Evolutionary conservation across 2,797 vertebrate genomes (phyloP), one percentile per base, ranked within the genome.

Genomic region (Toxotes lorentzi): DNA sequence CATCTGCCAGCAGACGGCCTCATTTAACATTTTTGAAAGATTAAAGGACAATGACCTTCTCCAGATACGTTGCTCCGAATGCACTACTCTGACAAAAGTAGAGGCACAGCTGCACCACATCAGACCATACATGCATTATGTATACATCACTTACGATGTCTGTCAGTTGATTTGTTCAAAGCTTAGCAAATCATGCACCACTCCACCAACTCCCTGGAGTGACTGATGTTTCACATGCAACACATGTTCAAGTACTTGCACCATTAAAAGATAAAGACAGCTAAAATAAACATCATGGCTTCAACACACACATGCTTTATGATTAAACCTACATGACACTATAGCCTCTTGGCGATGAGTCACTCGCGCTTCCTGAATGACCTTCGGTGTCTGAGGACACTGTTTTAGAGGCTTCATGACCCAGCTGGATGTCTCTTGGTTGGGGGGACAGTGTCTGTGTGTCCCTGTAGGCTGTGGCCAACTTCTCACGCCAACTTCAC

Each of bases 341-440:
- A 9, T 35, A 35, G 65, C 65, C 65, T 45, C 16, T 9, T 21
- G 40, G 71, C 2, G 6, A 63, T 62, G 48, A 1, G 5, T 40
- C 59, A 68, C 35, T 62, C 48, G 16, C 34, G 43, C 62, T 38
- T 57, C n/a, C 34, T 60, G 17, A n/a, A n/a, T 30, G 5, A 56
- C 58, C 41, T 66, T 9, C 2, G 1, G 21, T 19, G 41, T 61
- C 50, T 23, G 41, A 45, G 21, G 57, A 32, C 14, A 5, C 43
- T 51, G 47, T 35, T 41, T 41, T 24, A 66, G 41, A 78, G 45
- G 24, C 56, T 24, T 68, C 70, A 34, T 48, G 68, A 73, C 76
- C 7, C 53, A 76, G 83, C 53, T 81, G 75, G 67, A 69, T 69
- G 70, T 72, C 66, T 68, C 62, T 63, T 60, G 38, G 43, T 58